phyloP scores from a whole-genome alignment of 2,797 vertebrate genomes.

The Novumbra hubbsi region DNA sequence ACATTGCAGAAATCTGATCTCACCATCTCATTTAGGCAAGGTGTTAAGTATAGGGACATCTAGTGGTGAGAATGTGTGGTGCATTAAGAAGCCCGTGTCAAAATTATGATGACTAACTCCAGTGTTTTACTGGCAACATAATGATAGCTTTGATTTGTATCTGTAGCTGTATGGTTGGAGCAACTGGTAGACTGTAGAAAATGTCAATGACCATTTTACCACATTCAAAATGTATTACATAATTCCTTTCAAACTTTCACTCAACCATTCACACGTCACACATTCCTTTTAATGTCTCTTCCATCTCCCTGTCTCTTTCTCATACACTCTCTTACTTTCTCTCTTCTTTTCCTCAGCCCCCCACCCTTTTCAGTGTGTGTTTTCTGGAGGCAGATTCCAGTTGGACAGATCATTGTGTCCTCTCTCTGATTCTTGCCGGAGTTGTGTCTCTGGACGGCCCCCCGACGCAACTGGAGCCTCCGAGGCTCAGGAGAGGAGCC shows the following conservation, averaged over 20 bases:
- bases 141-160: neutral
- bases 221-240: neutral
- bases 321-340: conserved; percentile 2
- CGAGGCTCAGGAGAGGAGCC: conserved; percentile 75
- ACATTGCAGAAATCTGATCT: neutral
- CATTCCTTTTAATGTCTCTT: conserved; percentile 11
- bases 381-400: conserved; percentile 58
- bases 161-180: neutral
- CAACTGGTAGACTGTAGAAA: neutral
- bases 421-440: conserved; percentile 39
- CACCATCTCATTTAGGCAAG: conserved; percentile 1
- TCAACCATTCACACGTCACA: neutral
- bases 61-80: conserved; percentile 65
- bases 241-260: neutral
- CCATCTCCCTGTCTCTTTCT: neutral
- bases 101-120: too few relatives aligned
- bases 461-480: conserved; percentile 72
- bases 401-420: conserved; percentile 69
- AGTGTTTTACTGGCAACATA: too few relatives aligned
- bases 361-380: neutral
- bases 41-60: conserved; percentile 62
- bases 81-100: neutral
- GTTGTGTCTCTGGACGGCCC: conserved; percentile 63
- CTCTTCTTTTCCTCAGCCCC: neutral
- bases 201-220: neutral